Evolutionary conservation across 2,113 vertebrate species (phyloP).

Genomic region (Isurus oxyrinchus): DNA sequence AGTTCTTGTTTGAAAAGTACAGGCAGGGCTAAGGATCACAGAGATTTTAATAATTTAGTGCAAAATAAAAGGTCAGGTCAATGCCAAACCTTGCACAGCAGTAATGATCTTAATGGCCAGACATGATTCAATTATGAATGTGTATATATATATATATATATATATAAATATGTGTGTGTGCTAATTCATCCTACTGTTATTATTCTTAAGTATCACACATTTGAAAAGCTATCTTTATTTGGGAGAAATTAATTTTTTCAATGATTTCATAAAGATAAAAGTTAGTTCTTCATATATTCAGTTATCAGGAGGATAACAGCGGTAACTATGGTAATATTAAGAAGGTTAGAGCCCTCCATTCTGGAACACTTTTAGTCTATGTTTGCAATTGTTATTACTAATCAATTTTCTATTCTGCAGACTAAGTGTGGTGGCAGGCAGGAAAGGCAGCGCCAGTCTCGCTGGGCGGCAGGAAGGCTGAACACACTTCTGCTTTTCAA

Average conservation of each 20-base stretch:
- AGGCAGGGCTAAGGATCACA: constrained; percentile 56
- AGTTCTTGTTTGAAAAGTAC: constrained; percentile 62
- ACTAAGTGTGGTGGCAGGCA: too few relatives aligned
- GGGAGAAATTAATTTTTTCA: background rate
- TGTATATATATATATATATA: background rate
- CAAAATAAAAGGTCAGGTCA: background rate
- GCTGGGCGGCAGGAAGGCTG: too few relatives aligned
- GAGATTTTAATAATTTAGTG: background rate
- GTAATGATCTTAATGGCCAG: background rate
- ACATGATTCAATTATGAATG: background rate
- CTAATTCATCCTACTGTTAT: background rate
- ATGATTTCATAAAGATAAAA: background rate
- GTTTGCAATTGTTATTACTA: background rate
- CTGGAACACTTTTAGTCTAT: background rate
- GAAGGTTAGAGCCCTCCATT: background rate
- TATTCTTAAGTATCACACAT: background rate
- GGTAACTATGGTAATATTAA: background rate
- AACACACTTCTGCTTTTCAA: too few relatives aligned
- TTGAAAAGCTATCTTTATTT: background rate
- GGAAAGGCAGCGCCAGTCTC: too few relatives aligned
- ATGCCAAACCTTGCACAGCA: background rate
- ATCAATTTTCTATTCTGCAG: background rate
- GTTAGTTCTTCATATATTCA: background rate
- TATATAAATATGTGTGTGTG: background rate
- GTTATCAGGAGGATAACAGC: background rate